A percentile compares a stretch with the other conserved stretches of the same genome.
These are phyloP conservation scores for Zygaena filipendulae DNA, from an alignment of 2,888 invertebrate species.

Conservation along the genomic window DNA sequence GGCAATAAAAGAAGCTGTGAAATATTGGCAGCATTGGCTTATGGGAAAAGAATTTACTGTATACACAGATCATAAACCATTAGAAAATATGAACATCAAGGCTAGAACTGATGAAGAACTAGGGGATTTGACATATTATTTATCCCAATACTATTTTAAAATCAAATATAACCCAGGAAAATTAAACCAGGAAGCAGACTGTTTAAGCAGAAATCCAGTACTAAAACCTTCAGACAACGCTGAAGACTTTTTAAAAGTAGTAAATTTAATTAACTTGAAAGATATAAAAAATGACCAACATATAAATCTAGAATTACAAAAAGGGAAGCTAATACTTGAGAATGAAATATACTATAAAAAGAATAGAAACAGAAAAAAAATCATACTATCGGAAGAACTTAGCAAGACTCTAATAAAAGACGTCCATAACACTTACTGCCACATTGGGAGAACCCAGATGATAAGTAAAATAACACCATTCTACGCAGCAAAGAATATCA, in stretches of 20 bases:
- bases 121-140: constrained; percentile 13
- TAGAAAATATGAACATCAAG: constrained; percentile 15
- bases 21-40: constrained; percentile 17
- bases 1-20: constrained; percentile 16
- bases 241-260: constrained; percentile 14
- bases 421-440: constrained; percentile 16
- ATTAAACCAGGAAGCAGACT: constrained; percentile 17
- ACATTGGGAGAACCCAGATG: constrained; percentile 18
- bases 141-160: constrained; percentile 17
- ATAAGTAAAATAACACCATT: constrained; percentile 4
- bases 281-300: constrained; percentile 11
- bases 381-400: constrained; percentile 17
- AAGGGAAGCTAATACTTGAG: constrained; percentile 5
- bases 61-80: constrained; percentile 14
- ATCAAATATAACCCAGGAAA: constrained; percentile 17
- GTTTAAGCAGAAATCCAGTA: constrained; percentile 18
- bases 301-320: constrained; percentile 4
- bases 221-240: constrained; percentile 12
- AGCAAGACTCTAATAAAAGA: constrained; percentile 17
- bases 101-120: constrained; percentile 12
- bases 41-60: constrained; percentile 16
- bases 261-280: constrained; percentile 14
- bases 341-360: constrained; percentile 8
- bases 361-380: constrained; percentile 12
- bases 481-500: constrained; percentile 8